Evolutionary conservation across 35 echinoderm and acorn worm species (phyloP).

Genomic region (Apostichopus californicus): DNA sequence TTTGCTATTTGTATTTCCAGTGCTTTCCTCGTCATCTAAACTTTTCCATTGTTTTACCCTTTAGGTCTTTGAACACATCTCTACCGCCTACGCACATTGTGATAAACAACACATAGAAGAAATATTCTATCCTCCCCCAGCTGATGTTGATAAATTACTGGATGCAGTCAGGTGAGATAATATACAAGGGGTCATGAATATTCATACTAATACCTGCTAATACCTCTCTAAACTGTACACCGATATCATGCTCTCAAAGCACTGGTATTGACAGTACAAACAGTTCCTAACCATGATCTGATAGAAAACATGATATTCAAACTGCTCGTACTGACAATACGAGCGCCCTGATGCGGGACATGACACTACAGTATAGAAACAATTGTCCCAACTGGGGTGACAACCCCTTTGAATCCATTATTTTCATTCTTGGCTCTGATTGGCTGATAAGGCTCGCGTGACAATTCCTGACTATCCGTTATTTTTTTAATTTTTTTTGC

Average conservation of each 20-base stretch:
- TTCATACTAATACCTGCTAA: not conserved
- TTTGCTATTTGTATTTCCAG: not conserved
- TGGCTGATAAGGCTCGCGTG: too few species aligned
- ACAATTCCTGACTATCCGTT: too few species aligned
- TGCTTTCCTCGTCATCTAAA: not conserved
- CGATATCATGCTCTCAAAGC: not conserved
- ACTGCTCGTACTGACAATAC: too few species aligned
- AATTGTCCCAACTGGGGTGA: too few species aligned
- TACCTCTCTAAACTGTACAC: not conserved
- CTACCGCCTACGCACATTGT: slow-evolving; percentile 94
- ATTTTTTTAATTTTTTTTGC: too few species aligned
- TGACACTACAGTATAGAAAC: too few species aligned
- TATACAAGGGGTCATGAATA: not conserved
- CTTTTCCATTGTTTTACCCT: slow-evolving; percentile 1
- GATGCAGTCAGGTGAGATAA: slow-evolving; percentile 79
- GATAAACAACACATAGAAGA: slow-evolving; percentile 92
- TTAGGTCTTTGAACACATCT: slow-evolving; percentile 85
- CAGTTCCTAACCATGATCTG: too few species aligned
- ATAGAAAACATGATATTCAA: too few species aligned
- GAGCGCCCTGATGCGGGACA: too few species aligned
- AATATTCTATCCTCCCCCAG: slow-evolving; percentile 89
- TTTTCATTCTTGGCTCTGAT: too few species aligned
- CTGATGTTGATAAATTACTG: slow-evolving; percentile 84
- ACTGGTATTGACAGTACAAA: too few species aligned
- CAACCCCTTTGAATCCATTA: too few species aligned